Evolutionary conservation across 1,140 invertebrate genomes (phyloP), one percentile per base, ranked within the genome.

Genomic region (Centruroides vittatus): DNA sequence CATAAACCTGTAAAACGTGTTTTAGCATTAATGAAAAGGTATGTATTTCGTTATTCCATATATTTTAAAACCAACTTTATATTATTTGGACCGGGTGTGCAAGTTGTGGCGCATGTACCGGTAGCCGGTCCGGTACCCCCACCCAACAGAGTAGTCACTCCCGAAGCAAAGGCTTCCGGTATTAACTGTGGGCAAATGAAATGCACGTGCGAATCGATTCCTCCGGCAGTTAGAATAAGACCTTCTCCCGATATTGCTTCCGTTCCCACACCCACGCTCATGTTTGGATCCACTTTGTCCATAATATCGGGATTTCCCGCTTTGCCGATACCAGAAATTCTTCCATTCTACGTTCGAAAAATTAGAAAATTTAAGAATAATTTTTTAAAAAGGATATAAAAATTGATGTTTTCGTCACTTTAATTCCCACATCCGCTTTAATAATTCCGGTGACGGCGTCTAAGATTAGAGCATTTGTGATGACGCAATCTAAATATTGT

Each of bases 371-470:
- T 51, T 8, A 5, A 34, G 6, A 13, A 5, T 10, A 41, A 6
- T 41, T 41, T 41, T 41, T 41, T 41, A 5, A 41, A 41, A 6
- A 41, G 5, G 8, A 41, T 41, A 41, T 41, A 41, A 41, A 41
- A 41, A 41, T 23, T 23, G 23, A 23, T 23, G 3, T 41, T 41
- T 41, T 41, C 5, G 3, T 57, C 54, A 73, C 73, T 67, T 75
- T 75, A 8, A 76, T 76, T 35, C 75, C 75, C 58, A 76, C 63
- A 65, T 76, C 74, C 8, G 73, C 74, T 65, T 76, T 76, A 7
- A 74, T 55, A 11, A 76, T 70, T 4, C 74, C 73, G 11, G 68
- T 60, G 0, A 74, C 64, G 41, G 71, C 69, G 57, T 76, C 75
- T 5, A 76, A 58, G 49, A 75, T 71, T 0, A 76, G 57, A 6